Evolutionary conservation across 1,140 invertebrate genomes (phyloP), one percentile per base, ranked within the genome.

Genomic region (Drosophila setifemur): DNA sequence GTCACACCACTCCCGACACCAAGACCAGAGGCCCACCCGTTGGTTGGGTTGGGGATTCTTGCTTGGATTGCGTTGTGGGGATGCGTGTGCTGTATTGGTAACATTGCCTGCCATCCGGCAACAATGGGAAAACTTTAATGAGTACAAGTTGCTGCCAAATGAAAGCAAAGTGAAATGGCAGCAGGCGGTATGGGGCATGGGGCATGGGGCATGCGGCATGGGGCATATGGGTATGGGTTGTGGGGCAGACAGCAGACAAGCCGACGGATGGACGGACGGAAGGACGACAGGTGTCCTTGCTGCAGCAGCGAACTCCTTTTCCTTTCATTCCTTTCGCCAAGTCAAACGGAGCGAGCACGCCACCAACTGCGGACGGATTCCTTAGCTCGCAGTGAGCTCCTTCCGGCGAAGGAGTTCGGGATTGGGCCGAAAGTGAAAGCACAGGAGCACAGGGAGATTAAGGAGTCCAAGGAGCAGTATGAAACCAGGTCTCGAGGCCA

Each of bases 81-180:
- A 72, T 72, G 68, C 68, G 68, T 71, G 69, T 61, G 45, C 31
- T 21, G 67, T 37, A 58, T 57, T 23, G 53, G 53, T 49, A 58
- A 58, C 44, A 43, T 71, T 78, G 73, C 73, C 81, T 86, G 81
- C 72, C 81, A 85, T 81, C 60, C 67, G 67, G 60, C 49, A 68
- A 53, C 57, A 73, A 77, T 72, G 42, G 81, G 57, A 66, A 86
- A 86, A 86, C 72, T 86, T 86, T 81, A 86, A 86, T 86, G 75
- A 86, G 82, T 81, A 81, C 81, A 86, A 86, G 76, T 86, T 86
- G 52, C 57, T 86, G 74, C 67, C 74, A 86, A 76, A 81, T 73
- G 68, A 68, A 75, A 57, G 28, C n/a, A 7, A 50, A 55, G 29
- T 50, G 53, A 57, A 50, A 43, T 43, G 78, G 66, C 60, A 67